A percentile compares a stretch with the other conserved stretches of the same genome.
These are phyloP conservation scores for Rotaria magnacalcarata DNA, from an alignment of 2,888 invertebrate genomes.

Conservation along the genomic window DNA sequence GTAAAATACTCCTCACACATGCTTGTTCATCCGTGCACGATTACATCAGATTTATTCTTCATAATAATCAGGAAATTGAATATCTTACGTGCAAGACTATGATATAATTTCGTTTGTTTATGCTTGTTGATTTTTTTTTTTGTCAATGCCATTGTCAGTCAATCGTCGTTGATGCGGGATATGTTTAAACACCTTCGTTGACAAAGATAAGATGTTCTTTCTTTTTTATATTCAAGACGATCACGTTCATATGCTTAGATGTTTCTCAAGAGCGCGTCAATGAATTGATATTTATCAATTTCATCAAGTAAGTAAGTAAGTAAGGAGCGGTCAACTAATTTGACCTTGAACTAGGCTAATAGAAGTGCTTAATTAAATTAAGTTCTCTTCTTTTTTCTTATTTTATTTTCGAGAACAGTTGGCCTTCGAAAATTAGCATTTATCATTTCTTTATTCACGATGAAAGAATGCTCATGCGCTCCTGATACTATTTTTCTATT, in stretches of 20 bases:
- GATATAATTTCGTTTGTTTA: background rate
- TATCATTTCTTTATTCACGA: conserved; percentile 6
- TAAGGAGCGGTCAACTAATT: conserved; percentile 11
- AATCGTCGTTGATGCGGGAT: background rate
- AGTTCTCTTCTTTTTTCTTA: background rate
- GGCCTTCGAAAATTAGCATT: conserved; percentile 24
- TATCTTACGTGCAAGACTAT: background rate
- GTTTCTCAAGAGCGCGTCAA: conserved; percentile 16
- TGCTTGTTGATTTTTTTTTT: background rate
- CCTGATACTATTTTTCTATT: background rate
- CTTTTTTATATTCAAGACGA: background rate
- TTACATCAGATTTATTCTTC: background rate
- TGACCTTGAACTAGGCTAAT: background rate
- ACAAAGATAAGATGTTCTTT: conserved; percentile 14
- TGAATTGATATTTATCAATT: background rate
- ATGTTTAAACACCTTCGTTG: background rate
- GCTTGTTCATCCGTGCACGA: background rate
- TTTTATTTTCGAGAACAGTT: background rate
- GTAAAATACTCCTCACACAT: background rate
- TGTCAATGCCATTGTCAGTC: background rate
- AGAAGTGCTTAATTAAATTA: background rate
- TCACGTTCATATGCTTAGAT: conserved; percentile 17
- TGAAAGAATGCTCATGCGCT: background rate
- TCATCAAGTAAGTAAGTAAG: background rate
- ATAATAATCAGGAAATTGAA: background rate